Evolutionary conservation across 2,113 vertebrate species (phyloP).

Genomic region (Pleuronectes platessa): DNA sequence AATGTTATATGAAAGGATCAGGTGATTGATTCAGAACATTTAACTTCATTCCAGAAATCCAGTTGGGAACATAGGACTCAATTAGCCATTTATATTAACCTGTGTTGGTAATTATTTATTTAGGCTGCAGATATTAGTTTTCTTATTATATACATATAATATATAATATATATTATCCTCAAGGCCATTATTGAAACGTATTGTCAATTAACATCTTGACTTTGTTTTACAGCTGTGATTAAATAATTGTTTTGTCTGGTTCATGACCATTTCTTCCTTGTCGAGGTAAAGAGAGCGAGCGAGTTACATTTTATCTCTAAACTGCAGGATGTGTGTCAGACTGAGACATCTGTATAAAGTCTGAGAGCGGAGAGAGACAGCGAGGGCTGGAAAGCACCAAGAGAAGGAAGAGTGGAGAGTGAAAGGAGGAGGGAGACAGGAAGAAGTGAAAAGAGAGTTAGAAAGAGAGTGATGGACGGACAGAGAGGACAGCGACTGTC

Average conservation of each 20-base stretch:
- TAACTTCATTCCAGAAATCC: no score
- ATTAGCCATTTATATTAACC: no score
- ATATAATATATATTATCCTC: no score
- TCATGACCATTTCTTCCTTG: neutral
- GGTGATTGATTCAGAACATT: no score
- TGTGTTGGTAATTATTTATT: no score
- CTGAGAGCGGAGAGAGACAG: neutral
- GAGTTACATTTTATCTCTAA: neutral
- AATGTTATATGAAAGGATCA: no score
- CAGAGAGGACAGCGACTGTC: neutral
- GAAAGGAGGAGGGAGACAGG: neutral
- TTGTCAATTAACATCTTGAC: no score
- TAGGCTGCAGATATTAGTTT: no score
- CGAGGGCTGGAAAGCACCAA: neutral
- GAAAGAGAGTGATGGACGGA: neutral
- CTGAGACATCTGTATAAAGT: neutral
- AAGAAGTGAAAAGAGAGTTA: neutral
- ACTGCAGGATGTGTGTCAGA: neutral
- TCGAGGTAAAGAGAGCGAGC: neutral
- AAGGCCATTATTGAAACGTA: no score
- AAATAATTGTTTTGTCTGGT: neutral
- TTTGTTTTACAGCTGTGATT: no score
- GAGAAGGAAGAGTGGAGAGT: constrained; percentile 1
- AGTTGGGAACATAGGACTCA: no score
- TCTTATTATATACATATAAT: no score